phyloP scores from a whole-genome alignment of 2,888 invertebrate species.

The Cheilosia vernalis region DNA sequence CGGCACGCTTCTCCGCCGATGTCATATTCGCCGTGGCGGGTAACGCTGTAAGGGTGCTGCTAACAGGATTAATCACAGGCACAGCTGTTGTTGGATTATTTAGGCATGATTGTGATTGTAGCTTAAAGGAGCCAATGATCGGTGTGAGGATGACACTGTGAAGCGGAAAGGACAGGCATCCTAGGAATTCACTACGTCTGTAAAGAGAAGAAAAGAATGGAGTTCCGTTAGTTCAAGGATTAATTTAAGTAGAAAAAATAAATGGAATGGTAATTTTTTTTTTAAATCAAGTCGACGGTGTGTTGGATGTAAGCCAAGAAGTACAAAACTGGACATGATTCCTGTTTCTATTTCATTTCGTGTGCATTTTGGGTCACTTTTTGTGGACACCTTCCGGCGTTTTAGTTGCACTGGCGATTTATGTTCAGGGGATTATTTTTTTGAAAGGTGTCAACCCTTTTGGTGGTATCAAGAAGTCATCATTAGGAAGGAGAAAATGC shows the following conservation, averaged over 20 bases:
- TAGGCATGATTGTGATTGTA: constrained; percentile 88
- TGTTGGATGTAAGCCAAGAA: constrained; percentile 21
- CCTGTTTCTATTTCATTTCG: constrained; percentile 12
- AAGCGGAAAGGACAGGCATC: constrained; percentile 96
- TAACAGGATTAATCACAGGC: constrained; percentile 54
- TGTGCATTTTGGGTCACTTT: neutral
- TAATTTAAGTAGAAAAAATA: neutral
- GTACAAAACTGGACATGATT: constrained; percentile 18
- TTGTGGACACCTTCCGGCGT: neutral
- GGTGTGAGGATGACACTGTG: constrained; percentile 90
- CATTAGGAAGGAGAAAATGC: neutral
- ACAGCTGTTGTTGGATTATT: constrained; percentile 83
- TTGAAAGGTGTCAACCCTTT: constrained; percentile 21
- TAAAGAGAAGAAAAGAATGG: constrained; percentile 82
- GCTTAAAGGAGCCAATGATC: constrained; percentile 88
- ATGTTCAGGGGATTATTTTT: neutral
- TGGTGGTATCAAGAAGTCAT: neutral
- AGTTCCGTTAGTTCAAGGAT: constrained; percentile 24
- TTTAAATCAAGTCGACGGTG: neutral
- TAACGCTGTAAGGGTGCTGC: constrained; percentile 56
- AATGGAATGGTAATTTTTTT: neutral
- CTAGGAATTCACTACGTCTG: constrained; percentile 96
- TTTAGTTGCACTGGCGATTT: constrained; percentile 9
- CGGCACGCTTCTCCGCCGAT: constrained; percentile 60
- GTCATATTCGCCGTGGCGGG: constrained; percentile 59